phyloP scores from a whole-genome alignment of 2,113 vertebrate species.

The Oreamnos americanus region DNA sequence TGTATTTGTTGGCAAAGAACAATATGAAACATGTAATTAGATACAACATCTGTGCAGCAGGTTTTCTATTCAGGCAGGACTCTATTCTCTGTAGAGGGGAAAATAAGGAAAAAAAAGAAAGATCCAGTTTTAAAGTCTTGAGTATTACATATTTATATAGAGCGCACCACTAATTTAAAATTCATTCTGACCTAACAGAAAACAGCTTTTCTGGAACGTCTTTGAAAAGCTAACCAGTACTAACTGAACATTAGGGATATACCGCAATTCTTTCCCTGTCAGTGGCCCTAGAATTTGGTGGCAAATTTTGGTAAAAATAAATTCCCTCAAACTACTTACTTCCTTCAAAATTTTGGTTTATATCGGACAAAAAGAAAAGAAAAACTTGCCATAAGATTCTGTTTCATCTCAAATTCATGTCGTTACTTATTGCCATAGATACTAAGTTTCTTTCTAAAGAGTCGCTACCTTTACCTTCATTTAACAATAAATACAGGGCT shows the following conservation, averaged over 20 bases:
- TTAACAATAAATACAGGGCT: not conserved
- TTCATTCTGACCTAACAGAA: not conserved
- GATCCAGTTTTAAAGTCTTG: not conserved
- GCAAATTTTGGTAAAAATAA: not conserved
- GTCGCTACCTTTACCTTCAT: not conserved
- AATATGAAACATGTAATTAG: constrained; percentile 33
- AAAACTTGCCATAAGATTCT: not conserved
- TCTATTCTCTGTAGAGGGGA: not conserved
- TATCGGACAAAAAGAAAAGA: not conserved
- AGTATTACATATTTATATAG: not conserved
- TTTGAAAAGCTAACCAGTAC: not conserved
- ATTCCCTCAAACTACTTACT: not conserved
- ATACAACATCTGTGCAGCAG: constrained; percentile 28
- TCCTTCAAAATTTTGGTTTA: constrained; percentile 18
- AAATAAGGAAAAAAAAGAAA: constrained; percentile 31
- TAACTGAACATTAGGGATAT: not conserved
- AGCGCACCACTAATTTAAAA: constrained; percentile 8
- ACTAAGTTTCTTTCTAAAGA: not conserved
- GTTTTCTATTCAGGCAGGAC: not conserved
- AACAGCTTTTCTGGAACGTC: not conserved
- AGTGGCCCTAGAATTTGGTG: not conserved
- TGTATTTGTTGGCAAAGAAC: constrained; percentile 31
- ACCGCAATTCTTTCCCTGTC: not conserved
- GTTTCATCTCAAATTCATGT: not conserved
- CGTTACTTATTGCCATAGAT: not conserved